phyloP scores from a whole-genome alignment of 2,888 invertebrate genomes.

The Linnaemya vulpina region DNA sequence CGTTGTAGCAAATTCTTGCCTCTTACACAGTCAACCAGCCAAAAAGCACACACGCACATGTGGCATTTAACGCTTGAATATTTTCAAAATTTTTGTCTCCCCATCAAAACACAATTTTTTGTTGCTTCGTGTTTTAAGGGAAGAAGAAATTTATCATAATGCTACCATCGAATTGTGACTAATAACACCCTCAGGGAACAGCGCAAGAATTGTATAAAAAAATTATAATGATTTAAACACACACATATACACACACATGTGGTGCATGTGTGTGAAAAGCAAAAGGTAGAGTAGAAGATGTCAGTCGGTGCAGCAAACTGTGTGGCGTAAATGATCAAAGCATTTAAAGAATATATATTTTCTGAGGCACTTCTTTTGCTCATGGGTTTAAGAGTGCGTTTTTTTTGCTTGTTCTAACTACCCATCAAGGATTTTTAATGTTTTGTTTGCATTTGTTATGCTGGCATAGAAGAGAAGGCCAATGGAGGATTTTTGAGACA shows the following conservation, averaged over 20 bases:
- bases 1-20: slow-evolving; percentile 6
- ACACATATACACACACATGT: neutral
- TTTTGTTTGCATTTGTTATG: slow-evolving; percentile 44
- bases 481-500: slow-evolving; percentile 26
- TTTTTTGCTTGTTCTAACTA: slow-evolving; percentile 50
- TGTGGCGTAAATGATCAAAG: slow-evolving; percentile 65
- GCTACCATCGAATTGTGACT: slow-evolving; percentile 75
- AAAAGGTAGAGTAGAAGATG: slow-evolving; percentile 26
- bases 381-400: slow-evolving; percentile 15
- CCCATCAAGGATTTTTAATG: slow-evolving; percentile 69
- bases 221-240: slow-evolving; percentile 8
- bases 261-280: slow-evolving; percentile 13
- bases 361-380: slow-evolving; percentile 19
- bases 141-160: slow-evolving; percentile 62
- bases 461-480: slow-evolving; percentile 6
- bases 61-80: slow-evolving; percentile 49
- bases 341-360: slow-evolving; percentile 57
- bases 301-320: slow-evolving; percentile 33
- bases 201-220: slow-evolving; percentile 44
- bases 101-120: slow-evolving; percentile 23
- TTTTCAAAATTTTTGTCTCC: slow-evolving; percentile 7
- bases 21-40: neutral
- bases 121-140: slow-evolving; percentile 20
- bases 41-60: slow-evolving; percentile 22
- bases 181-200: slow-evolving; percentile 80